phyloP scores from a whole-genome alignment of 2,797 vertebrate genomes.

The Syncerus caffer region DNA sequence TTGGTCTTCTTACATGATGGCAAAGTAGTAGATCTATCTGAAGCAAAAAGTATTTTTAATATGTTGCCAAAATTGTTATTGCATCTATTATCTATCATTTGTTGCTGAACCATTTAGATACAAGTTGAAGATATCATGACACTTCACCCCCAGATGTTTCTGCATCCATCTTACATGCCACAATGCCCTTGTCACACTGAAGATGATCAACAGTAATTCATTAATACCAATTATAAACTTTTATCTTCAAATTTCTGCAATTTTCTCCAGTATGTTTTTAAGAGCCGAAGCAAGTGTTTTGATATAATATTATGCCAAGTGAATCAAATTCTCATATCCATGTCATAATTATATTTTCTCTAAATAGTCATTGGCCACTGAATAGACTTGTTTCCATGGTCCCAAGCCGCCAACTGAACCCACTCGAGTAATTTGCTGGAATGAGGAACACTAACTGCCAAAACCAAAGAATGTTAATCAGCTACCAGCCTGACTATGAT shows the following conservation, averaged over 20 bases:
- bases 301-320: constrained; percentile 30
- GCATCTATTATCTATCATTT: not conserved
- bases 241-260: not conserved
- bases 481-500: constrained; percentile 57
- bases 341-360: constrained; percentile 55
- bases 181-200: not conserved
- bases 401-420: not conserved
- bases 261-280: not conserved
- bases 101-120: not conserved
- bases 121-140: not conserved
- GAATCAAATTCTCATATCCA: constrained; percentile 32
- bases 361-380: constrained; percentile 29
- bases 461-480: constrained; percentile 70
- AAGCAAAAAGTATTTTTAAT: constrained; percentile 13
- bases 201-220: not conserved
- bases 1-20: not conserved
- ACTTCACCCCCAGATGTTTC: not conserved
- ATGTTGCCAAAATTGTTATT: not conserved
- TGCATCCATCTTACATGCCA: not conserved
- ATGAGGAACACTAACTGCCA: constrained; percentile 61
- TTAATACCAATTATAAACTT: not conserved
- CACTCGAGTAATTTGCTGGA: constrained; percentile 45
- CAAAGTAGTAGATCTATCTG: not conserved
- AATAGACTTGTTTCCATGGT: constrained; percentile 31
- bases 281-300: constrained; percentile 24